Evolutionary conservation across 2,888 invertebrate species (phyloP), one percentile per base, ranked within the genome.

Genomic region (Cephus nigrinus): DNA sequence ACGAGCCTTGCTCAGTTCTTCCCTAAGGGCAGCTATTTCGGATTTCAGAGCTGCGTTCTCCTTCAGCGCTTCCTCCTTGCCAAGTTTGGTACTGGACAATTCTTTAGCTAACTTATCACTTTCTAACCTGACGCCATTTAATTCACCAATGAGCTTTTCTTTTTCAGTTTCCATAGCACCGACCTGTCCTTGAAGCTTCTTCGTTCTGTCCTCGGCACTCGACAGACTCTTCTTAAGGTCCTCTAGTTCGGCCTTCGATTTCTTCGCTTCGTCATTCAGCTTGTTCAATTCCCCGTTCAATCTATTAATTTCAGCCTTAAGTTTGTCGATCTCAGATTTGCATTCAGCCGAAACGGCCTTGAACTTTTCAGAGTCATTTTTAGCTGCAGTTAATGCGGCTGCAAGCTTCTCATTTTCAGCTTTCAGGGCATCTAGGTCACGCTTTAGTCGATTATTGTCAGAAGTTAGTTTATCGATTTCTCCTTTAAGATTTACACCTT

Each of bases 1-100:
- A 34, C 84, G 83, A 11, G 77, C 55, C 12, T 82, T 81, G 9
- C 82, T 82, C 76, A 82, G 72, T 75, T 79, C 79, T 1, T 76
- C 81, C 71, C 76, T 85, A 35, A 83, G 74, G 72, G 76, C 82
- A 12, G 77, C 77, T 34, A 86, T 79, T 69, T 85, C 83, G n/a
- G 73, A 74, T 72, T 82, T 84, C 12, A 82, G 72, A 15, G 79
- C 75, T 3, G 81, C 76, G 69, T 81, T 68, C 77, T 85, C 87
- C 15, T 79, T 82, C 36, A 77, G 9, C 3, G 73, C 71, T 1
- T 75, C 75, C 15, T 83, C 85, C 36, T 74, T 82, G 15, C 79
- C 79, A 9, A 78, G 35, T 75, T 77, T 80, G 73, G 77, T 80
- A 35, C 78, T 73, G 33, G 79, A 78, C 55, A 86, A 73, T 40